Evolutionary conservation across 2,113 vertebrate genomes (phyloP).

Genomic region (Odobenus rosmarus): DNA sequence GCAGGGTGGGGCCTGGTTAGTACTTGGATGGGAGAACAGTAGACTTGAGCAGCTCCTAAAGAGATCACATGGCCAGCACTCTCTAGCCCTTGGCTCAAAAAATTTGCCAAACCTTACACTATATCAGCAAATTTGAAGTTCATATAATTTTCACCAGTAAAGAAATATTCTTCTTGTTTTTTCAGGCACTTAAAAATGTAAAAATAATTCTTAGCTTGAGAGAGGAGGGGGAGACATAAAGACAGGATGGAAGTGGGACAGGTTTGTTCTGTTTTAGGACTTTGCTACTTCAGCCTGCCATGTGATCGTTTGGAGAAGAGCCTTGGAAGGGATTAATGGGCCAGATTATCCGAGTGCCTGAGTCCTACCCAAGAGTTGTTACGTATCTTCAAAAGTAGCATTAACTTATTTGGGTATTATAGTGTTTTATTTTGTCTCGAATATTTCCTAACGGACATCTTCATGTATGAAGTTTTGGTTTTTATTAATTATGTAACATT

Average conservation of each 20-base stretch:
- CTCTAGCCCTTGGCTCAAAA: background rate
- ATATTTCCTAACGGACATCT: background rate
- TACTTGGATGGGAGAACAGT: too few relatives aligned
- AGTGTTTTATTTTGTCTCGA: constrained; percentile 39
- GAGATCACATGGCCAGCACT: background rate
- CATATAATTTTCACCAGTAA: background rate
- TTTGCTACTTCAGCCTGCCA: background rate
- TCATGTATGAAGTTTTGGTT: background rate
- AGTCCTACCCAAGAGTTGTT: background rate
- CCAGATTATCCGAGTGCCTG: background rate
- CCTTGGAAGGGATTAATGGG: background rate
- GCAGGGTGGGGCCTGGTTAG: too few relatives aligned
- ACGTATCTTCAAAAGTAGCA: constrained; percentile 29
- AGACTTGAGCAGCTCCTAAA: background rate
- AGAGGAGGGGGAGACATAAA: background rate
- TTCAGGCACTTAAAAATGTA: background rate
- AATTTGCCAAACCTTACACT: background rate
- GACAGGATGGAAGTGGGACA: background rate
- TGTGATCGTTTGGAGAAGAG: background rate
- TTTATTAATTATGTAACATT: background rate
- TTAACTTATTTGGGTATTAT: background rate
- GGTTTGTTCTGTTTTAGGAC: background rate
- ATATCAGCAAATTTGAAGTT: background rate
- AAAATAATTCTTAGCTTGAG: constrained; percentile 12
- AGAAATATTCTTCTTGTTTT: background rate